Percentiles rank a stretch among this genome's conserved stretches.
Conservation (phyloP, 2,113 vertebrate species). For the Pardalotus punctatus region DNA sequence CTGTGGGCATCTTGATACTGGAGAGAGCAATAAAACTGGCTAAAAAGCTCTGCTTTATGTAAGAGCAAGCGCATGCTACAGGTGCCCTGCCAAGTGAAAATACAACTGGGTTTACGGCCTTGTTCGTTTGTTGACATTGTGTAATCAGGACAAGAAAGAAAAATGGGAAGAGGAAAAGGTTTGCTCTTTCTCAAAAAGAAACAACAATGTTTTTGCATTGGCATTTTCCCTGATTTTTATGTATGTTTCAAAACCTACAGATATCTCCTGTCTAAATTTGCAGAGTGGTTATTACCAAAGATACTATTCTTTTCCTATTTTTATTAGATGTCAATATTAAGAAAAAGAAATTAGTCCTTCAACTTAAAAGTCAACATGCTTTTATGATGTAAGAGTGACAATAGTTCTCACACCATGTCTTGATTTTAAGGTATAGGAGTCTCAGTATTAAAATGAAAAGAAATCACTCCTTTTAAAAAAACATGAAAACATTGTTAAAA, state of each 20-base stretch:
- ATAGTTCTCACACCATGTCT: neutral
- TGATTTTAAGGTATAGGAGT: neutral
- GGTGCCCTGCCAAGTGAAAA: slow-evolving; percentile 41
- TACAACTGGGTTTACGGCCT: slow-evolving; percentile 19
- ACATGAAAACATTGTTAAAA: neutral
- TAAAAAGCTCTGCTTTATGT: slow-evolving; percentile 44
- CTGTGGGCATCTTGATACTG: neutral
- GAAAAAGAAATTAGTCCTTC: neutral
- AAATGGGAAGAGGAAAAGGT: neutral
- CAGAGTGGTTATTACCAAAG: neutral
- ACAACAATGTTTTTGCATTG: neutral
- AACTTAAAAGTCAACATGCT: neutral
- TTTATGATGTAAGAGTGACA: neutral
- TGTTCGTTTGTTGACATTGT: slow-evolving; percentile 57
- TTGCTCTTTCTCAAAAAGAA: slow-evolving; percentile 11
- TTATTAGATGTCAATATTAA: neutral
- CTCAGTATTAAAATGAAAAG: neutral
- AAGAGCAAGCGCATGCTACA: slow-evolving; percentile 6
- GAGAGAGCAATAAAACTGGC: slow-evolving; percentile 18
- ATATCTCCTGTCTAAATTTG: neutral
- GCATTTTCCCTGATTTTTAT: neutral
- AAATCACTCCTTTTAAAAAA: neutral
- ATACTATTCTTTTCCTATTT: neutral
- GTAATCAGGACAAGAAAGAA: slow-evolving; percentile 25
- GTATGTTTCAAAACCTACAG: neutral